Base-by-base conservation (phyloP, 2,888 invertebrate genomes). In the Taenaris catops region DNA sequence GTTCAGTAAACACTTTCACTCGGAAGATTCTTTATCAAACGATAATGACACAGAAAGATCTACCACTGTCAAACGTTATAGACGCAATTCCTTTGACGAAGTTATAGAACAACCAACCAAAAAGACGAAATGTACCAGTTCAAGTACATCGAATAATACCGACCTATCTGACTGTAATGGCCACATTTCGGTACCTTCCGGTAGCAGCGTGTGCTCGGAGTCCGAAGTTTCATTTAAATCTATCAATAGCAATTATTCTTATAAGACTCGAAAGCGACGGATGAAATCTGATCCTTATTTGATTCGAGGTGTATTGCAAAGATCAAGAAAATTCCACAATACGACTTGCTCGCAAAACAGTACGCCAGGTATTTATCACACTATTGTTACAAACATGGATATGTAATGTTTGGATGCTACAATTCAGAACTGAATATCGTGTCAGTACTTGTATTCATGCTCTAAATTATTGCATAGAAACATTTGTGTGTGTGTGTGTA, bases 161-260 rank as follows among this genome's bases (percentile, higher is more conserved):
- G 70, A 76, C 34, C 43, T 66, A 26, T 58, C 51, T 2, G 71
- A 74, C 3, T 44, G 51, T 24, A 66, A 59, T 28, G 16, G 42
- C 16, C 55, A 58, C n/a, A 34, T 46, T 4, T 60, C 67, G 10
- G 48, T 63, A 1, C 60, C 64, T 8, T 55, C 65, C n/a, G n/a
- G n/a, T 1, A 60, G 58, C 39, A 57, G 55, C 9, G 34, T 73
- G 16, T 72, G 72, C 7, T 78, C 81, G 26, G 60, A 61, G 31
- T 80, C 80, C 2, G 80, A 80, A 9, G 48, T 53, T 14, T 86
- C 84, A 1, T 86, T 83, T 46, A 86, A 83, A 51, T 84, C 84
- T 1, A 51, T 75, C 8, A 70, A 64, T 36, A 84, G 76, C 36
- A 79, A 70, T 39, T 63, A 64, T 41, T 75, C 81, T 1, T 73